phyloP scores from a whole-genome alignment of 1,140 invertebrate species.

The Mercenaria mercenaria region DNA sequence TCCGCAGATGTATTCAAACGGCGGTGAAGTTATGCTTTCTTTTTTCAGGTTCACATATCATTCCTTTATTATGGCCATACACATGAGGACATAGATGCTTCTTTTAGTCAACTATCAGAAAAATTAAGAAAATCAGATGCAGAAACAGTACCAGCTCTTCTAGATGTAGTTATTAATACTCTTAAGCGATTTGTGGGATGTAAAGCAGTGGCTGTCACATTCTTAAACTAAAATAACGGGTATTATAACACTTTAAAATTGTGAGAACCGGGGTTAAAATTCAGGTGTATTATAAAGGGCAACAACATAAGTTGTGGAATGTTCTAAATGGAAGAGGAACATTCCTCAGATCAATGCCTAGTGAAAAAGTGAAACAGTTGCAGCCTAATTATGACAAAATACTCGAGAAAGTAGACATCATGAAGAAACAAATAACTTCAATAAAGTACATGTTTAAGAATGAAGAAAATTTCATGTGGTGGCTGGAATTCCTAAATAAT shows the following conservation, averaged over 20 bases:
- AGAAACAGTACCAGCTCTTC: not conserved
- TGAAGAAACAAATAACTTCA: no score
- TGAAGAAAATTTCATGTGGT: no score
- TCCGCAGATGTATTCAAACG: no score
- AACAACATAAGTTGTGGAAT: not conserved
- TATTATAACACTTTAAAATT: not conserved
- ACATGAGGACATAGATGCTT: not conserved
- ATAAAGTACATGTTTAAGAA: no score
- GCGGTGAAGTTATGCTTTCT: no score
- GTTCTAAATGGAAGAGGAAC: not conserved
- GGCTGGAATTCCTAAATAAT: no score
- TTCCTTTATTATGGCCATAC: not conserved
- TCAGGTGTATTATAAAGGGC: not conserved
- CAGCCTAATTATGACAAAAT: slow-evolving; percentile 6
- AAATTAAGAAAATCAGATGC: not conserved
- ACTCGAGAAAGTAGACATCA: not conserved
- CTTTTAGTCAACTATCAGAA: not conserved
- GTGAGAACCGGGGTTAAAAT: not conserved
- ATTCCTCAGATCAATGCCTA: not conserved
- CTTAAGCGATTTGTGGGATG: not conserved
- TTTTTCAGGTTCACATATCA: not conserved
- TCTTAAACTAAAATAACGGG: not conserved
- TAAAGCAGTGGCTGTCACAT: not conserved
- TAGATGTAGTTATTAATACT: not conserved
- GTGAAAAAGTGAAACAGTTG: not conserved